A percentile compares a stretch with the other conserved stretches of the same genome.
Evolutionary conservation across 1,140 invertebrate species (phyloP).

Genomic region (Ceratoteleas bidentatus): DNA sequence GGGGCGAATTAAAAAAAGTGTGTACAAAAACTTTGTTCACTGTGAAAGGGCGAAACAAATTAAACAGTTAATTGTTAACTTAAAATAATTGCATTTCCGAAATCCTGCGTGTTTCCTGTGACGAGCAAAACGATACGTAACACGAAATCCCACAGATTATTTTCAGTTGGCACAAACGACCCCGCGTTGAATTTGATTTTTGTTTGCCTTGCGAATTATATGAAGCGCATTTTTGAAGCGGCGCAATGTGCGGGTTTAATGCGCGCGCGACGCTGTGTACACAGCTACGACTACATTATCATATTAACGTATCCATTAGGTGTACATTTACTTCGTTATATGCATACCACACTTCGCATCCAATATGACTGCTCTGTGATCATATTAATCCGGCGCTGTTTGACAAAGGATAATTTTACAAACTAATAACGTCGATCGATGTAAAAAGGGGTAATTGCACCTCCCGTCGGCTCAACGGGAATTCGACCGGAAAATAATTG

Average conservation of each 20-base stretch:
- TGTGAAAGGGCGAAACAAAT: no score
- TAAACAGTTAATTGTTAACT: no score
- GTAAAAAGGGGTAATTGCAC: not conserved
- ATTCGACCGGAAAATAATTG: slow-evolving; percentile 4
- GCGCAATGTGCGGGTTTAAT: slow-evolving; percentile 1
- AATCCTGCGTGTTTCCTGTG: no score
- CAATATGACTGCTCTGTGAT: slow-evolving; percentile 26
- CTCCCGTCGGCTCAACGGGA: not conserved
- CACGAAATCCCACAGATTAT: not conserved
- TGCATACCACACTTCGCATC: slow-evolving; percentile 14
- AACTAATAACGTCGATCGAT: slow-evolving; percentile 12
- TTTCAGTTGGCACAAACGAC: not conserved
- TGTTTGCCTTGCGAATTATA: not conserved
- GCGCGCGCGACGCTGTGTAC: slow-evolving; percentile 5
- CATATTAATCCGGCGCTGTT: slow-evolving; percentile 33
- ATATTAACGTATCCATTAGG: slow-evolving; percentile 54
- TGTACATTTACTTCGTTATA: slow-evolving; percentile 48
- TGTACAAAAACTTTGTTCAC: no score
- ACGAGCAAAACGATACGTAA: not conserved
- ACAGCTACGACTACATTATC: slow-evolving; percentile 44
- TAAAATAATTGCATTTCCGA: no score
- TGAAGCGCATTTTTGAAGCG: slow-evolving; percentile 3
- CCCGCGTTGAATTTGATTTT: no score
- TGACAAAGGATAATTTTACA: slow-evolving; percentile 27
- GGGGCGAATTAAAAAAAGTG: no score